phyloP scores from a whole-genome alignment of 2,113 vertebrate genomes.

The Arothron firmamentum region DNA sequence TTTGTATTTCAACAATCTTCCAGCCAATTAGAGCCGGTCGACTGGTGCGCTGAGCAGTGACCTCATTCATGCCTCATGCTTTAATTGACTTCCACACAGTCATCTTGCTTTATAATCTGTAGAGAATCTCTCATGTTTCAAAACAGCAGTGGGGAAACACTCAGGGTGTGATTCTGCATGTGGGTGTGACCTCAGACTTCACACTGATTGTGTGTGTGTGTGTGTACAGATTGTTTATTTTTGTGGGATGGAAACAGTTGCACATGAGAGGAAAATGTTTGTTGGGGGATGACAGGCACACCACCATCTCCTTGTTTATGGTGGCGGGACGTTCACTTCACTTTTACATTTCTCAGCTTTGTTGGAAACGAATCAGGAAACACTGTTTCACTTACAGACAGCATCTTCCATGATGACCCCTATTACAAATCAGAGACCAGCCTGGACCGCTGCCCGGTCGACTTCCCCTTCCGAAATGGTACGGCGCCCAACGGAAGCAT shows the following conservation, averaged over 20 bases:
- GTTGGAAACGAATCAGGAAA: too few species aligned
- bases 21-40: slow-evolving; percentile 47
- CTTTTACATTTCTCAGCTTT: too few species aligned
- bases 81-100: slow-evolving; percentile 54
- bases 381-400: slow-evolving; percentile 73
- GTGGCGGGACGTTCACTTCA: slow-evolving; percentile 7
- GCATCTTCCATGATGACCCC: slow-evolving; percentile 91
- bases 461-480: slow-evolving; percentile 86
- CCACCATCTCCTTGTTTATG: slow-evolving; percentile 12
- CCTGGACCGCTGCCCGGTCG: slow-evolving; percentile 81
- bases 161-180: slow-evolving; percentile 49
- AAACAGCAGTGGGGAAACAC: slow-evolving; percentile 38
- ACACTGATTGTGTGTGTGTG: slow-evolving; percentile 5
- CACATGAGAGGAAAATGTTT: slow-evolving; percentile 31
- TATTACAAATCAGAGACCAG: slow-evolving; percentile 93
- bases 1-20: slow-evolving; percentile 54
- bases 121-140: slow-evolving; percentile 18
- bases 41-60: slow-evolving; percentile 37
- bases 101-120: slow-evolving; percentile 36
- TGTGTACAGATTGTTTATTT: slow-evolving; percentile 21
- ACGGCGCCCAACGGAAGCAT: slow-evolving; percentile 89
- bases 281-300: slow-evolving; percentile 18
- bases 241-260: slow-evolving; percentile 36
- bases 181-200: slow-evolving; percentile 61
- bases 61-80: slow-evolving; percentile 47